Base-by-base conservation (phyloP, 64 coral and sea anemone species). In the Anthopleura sola region DNA sequence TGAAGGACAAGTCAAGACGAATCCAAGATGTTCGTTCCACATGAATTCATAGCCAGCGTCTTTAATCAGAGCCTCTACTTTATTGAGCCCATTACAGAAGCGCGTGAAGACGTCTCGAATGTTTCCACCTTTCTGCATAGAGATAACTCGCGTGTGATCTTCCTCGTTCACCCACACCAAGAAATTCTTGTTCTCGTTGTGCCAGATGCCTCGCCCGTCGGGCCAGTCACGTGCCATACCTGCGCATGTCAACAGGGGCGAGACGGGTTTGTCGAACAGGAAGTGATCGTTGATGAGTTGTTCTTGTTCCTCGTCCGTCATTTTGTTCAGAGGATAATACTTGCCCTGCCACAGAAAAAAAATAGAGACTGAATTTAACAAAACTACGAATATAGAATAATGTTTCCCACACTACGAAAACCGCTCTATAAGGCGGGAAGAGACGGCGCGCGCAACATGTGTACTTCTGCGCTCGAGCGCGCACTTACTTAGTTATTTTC, bases 21-120 rank as follows among this genome's bases (percentile, higher is more conserved):
- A 95, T 16, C 94, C 94, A 55, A 95, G 90, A 32, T 95, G 94
- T 32, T 95, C 94, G 55, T 92, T 95, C 94, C 94, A 95, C 94
- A 95, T 95, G 55, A 89, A 95, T 50, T 86, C 82, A 32, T 92
- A 84, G 1, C 94, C 90, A 86, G 47, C 79, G 32, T 85, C 85
- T 78, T 92, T 89, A 76, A 95, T 95, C 37, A 95, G 83, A 78
- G 86, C 17, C 44, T 95, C 93, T 18, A 95, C 90, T 85, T 92
- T 87, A 32, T 88, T 88, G 10, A 92, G 91, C 13, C 91, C 91
- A 66, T 87, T 92, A 36, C 86, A 88, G 62, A 92, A 92, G 16
- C 91, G 86, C 7, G 86, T 82, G 60, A 92, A 92, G 33, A 92
- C 91, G 49, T 80, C 91, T 36, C 86, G 86, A 50, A 92, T 92